Conservation (phyloP, 2,888 invertebrate genomes). For the Silvanus unidentatus region DNA sequence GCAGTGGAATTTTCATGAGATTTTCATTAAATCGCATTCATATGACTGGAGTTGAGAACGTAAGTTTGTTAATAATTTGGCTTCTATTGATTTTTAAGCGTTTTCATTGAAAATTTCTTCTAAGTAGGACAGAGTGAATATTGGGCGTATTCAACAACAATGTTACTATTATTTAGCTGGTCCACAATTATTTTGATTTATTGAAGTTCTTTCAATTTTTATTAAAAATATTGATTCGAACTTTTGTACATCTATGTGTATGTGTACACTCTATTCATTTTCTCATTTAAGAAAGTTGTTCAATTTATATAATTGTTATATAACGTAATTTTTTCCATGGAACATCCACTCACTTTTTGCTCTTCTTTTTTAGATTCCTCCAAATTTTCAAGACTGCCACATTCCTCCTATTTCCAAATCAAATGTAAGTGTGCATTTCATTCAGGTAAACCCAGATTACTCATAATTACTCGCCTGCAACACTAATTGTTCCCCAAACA, state of each 20-base stretch:
- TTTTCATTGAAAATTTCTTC: slow-evolving; percentile 31
- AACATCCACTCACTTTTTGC: slow-evolving; percentile 18
- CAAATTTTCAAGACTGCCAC: slow-evolving; percentile 22
- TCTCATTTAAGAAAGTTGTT: no score
- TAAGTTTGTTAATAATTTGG: slow-evolving; percentile 19
- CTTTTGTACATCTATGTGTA: no score
- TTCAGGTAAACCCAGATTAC: no score
- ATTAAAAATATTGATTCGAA: slow-evolving; percentile 40
- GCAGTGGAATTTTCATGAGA: no score
- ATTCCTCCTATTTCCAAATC: slow-evolving; percentile 18
- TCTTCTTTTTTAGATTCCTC: no score
- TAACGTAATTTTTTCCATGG: slow-evolving; percentile 18
- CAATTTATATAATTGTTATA: no score
- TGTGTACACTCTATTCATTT: no score
- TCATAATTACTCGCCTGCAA: no score
- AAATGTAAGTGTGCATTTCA: no score
- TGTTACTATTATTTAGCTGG: slow-evolving; percentile 40
- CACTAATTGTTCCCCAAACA: no score
- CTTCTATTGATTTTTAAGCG: slow-evolving; percentile 13
- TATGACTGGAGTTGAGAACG: slow-evolving; percentile 24
- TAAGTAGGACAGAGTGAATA: slow-evolving; percentile 42
- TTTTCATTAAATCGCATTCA: no score
- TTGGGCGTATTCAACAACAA: slow-evolving; percentile 42
- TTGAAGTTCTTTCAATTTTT: slow-evolving; percentile 38
- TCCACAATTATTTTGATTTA: slow-evolving; percentile 40